phyloP scores from a whole-genome alignment of 2,888 invertebrate species.

The Drosophila infuscata region DNA sequence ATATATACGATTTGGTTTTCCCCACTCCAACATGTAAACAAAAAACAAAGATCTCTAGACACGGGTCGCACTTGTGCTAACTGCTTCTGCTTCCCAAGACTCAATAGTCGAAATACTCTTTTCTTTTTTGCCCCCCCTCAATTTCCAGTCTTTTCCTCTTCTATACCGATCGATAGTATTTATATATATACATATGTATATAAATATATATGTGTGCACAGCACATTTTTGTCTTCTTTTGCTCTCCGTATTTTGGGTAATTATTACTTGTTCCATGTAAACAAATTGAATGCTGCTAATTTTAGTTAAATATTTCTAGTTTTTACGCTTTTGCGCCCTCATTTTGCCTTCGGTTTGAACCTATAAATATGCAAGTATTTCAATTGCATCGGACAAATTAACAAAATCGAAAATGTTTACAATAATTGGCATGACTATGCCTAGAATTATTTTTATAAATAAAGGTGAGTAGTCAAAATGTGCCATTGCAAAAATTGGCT shows the following conservation, averaged over 20 bases:
- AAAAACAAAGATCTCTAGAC: constrained; percentile 36
- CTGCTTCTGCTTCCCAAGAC: constrained; percentile 22
- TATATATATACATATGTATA: background rate
- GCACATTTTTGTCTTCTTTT: constrained; percentile 57
- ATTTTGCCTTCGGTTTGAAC: constrained; percentile 21
- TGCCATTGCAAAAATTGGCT: background rate
- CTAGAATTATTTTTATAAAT: background rate
- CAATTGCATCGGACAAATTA: background rate
- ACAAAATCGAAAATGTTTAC: background rate
- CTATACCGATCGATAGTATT: constrained; percentile 27
- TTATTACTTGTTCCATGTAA: constrained; percentile 80
- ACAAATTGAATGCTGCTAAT: constrained; percentile 66
- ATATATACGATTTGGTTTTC: constrained; percentile 48
- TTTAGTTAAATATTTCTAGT: constrained; percentile 62
- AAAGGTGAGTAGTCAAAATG: background rate
- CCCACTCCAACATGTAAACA: constrained; percentile 63
- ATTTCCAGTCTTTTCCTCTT: constrained; percentile 7
- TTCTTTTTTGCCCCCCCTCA: background rate
- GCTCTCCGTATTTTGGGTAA: constrained; percentile 71
- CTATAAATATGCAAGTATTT: background rate
- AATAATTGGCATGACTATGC: background rate
- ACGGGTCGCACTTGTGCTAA: constrained; percentile 70
- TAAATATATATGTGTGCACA: constrained; percentile 2
- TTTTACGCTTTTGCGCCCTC: constrained; percentile 46
- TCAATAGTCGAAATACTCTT: constrained; percentile 58